Conservation (phyloP, 2,113 vertebrate species). For the Microcebus tavaratra region DNA sequence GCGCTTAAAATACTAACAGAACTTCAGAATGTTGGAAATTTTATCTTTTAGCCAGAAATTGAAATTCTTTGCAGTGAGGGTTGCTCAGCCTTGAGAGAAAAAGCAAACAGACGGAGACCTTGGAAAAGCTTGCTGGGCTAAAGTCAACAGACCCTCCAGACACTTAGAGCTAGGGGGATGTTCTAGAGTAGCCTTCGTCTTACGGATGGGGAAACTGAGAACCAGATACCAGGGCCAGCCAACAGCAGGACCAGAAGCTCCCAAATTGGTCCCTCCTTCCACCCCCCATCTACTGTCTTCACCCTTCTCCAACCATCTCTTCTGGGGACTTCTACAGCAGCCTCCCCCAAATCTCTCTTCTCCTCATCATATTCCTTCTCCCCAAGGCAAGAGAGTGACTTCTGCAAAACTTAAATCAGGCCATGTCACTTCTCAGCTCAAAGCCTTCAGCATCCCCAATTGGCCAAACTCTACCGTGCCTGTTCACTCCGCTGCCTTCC, state of each 20-base stretch:
- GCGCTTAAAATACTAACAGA: conserved; percentile 47
- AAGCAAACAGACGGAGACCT: not conserved
- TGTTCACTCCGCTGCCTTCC: not conserved
- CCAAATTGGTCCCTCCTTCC: not conserved
- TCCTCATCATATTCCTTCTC: not conserved
- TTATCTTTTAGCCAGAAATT: conserved; percentile 7
- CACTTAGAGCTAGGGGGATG: too few relatives aligned
- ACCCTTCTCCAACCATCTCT: not conserved
- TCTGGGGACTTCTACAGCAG: not conserved
- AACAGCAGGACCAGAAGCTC: not conserved
- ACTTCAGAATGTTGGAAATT: conserved; percentile 17
- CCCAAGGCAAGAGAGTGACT: not conserved
- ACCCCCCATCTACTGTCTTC: not conserved
- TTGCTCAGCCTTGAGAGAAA: conserved; percentile 21
- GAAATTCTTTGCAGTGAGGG: conserved; percentile 28
- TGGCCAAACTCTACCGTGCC: not conserved
- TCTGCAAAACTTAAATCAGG: not conserved
- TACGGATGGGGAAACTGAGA: not conserved
- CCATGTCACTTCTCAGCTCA: not conserved
- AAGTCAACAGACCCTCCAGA: not conserved
- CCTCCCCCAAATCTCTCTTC: not conserved
- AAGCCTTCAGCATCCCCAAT: not conserved
- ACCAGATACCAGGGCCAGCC: not conserved
- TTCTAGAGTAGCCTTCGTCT: not conserved
- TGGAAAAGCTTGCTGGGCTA: not conserved